Percentiles rank a stretch among this genome's conserved stretches.
Evolutionary conservation across 1,140 invertebrate genomes (phyloP).

Genomic region (Branchinecta lindahli): DNA sequence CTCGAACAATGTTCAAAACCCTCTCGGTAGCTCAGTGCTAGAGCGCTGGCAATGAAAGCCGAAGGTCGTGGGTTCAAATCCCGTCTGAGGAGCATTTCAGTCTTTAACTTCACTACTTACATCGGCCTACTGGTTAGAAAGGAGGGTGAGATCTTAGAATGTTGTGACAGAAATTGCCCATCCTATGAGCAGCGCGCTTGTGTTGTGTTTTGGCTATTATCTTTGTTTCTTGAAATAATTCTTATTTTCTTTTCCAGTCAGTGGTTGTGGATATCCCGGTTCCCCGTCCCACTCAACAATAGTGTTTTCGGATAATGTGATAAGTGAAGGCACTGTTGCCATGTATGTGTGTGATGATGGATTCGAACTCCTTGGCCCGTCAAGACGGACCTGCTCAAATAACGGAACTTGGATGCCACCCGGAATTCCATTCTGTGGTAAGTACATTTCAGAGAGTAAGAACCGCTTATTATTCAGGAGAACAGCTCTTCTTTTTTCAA

Average conservation of each 20-base stretch:
- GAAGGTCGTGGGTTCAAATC: too few species aligned
- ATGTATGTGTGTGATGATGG: constrained; percentile 76
- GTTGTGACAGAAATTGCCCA: too few species aligned
- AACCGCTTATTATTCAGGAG: background rate
- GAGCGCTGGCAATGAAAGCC: too few species aligned
- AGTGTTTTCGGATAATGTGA: constrained; percentile 50
- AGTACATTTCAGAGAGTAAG: constrained; percentile 37
- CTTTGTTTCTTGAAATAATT: too few species aligned
- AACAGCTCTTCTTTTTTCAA: background rate
- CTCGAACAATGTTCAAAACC: too few species aligned
- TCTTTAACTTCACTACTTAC: too few species aligned
- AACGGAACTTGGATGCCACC: constrained; percentile 72
- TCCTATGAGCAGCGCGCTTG: too few species aligned
- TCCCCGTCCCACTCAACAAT: constrained; percentile 71
- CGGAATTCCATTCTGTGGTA: constrained; percentile 85
- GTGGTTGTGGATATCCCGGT: constrained; percentile 68
- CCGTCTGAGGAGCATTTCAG: too few species aligned
- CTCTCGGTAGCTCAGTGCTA: too few species aligned
- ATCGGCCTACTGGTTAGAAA: too few species aligned
- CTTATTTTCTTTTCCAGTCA: constrained; percentile 12
- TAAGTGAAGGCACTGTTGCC: constrained; percentile 51
- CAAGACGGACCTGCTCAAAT: constrained; percentile 51
- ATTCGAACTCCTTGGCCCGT: constrained; percentile 74
- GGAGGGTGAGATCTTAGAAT: too few species aligned
- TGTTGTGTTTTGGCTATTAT: too few species aligned